These are phyloP conservation scores for Petrocephalus microphthalmus DNA, from an alignment of 2,113 vertebrate genomes.

Conservation along the genomic window DNA sequence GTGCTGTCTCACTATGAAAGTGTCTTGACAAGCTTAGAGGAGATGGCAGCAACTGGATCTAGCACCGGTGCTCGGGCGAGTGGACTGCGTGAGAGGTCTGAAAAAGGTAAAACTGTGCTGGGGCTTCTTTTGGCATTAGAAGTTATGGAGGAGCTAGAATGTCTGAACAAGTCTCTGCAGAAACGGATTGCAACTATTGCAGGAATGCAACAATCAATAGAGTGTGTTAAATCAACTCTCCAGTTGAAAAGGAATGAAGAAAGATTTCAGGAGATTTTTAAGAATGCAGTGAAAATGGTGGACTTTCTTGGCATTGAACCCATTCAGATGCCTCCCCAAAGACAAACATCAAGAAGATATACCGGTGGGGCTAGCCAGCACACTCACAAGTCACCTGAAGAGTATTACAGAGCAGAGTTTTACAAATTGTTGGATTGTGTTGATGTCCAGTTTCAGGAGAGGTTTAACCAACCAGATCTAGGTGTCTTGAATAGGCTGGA, in stretches of 20 bases:
- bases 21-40: slow-evolving; percentile 26
- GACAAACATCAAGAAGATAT: slow-evolving; percentile 12
- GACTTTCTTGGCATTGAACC: slow-evolving; percentile 24
- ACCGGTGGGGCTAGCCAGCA: slow-evolving; percentile 21
- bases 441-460: slow-evolving; percentile 24
- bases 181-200: not conserved
- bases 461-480: slow-evolving; percentile 26
- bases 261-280: slow-evolving; percentile 25
- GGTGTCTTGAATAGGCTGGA: slow-evolving; percentile 19
- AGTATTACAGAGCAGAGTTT: slow-evolving; percentile 29
- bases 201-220: not conserved
- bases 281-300: slow-evolving; percentile 21
- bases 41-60: slow-evolving; percentile 22
- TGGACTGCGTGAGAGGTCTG: slow-evolving; percentile 22
- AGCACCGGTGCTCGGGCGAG: slow-evolving; percentile 23
- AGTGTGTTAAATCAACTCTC: slow-evolving; percentile 15
- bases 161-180: slow-evolving; percentile 18
- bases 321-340: slow-evolving; percentile 27
- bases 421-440: slow-evolving; percentile 24
- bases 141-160: slow-evolving; percentile 16
- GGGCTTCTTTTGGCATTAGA: slow-evolving; percentile 25
- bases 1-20: slow-evolving; percentile 26
- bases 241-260: slow-evolving; percentile 18
- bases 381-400: slow-evolving; percentile 16
- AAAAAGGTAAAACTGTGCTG: slow-evolving; percentile 31